Conservation (phyloP, 2,888 invertebrate genomes). For the Busseola fusca region DNA sequence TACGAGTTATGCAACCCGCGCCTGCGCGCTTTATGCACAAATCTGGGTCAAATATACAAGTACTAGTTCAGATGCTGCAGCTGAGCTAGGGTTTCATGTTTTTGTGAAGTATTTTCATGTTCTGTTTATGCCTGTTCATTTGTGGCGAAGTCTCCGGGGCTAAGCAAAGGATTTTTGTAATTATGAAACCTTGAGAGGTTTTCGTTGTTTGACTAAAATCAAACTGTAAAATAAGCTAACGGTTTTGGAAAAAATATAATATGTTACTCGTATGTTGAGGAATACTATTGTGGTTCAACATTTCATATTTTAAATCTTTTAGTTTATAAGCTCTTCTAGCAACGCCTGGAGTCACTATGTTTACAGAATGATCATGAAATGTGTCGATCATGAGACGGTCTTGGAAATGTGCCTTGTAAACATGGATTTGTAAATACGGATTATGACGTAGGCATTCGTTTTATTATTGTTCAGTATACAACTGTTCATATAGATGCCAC, state of each 20-base stretch:
- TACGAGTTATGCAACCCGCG: slow-evolving; percentile 61
- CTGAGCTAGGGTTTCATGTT: not conserved
- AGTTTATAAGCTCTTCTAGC: not conserved
- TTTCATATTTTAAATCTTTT: not conserved
- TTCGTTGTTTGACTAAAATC: not conserved
- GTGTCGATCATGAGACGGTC: not conserved
- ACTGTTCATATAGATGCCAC: not conserved
- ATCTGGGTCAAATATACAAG: slow-evolving; percentile 53
- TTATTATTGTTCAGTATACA: not conserved
- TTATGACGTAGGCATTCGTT: slow-evolving; percentile 12
- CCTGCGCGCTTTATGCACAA: slow-evolving; percentile 50
- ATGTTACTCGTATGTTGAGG: not conserved
- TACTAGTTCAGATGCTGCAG: slow-evolving; percentile 37
- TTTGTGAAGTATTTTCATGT: not conserved
- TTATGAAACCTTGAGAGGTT: not conserved
- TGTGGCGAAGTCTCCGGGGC: not conserved
- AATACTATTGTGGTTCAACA: not conserved
- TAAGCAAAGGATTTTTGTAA: not conserved
- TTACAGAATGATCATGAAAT: slow-evolving; percentile 1
- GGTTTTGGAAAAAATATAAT: not conserved
- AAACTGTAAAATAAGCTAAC: not conserved
- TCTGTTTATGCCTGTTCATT: not conserved
- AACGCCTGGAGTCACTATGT: slow-evolving; percentile 6
- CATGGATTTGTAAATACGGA: slow-evolving; percentile 13
- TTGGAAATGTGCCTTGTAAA: slow-evolving; percentile 39